A percentile compares a stretch with the other conserved stretches of the same genome.
Evolutionary conservation across 2,113 vertebrate genomes (phyloP).

Genomic region (Chaetura pelagica): DNA sequence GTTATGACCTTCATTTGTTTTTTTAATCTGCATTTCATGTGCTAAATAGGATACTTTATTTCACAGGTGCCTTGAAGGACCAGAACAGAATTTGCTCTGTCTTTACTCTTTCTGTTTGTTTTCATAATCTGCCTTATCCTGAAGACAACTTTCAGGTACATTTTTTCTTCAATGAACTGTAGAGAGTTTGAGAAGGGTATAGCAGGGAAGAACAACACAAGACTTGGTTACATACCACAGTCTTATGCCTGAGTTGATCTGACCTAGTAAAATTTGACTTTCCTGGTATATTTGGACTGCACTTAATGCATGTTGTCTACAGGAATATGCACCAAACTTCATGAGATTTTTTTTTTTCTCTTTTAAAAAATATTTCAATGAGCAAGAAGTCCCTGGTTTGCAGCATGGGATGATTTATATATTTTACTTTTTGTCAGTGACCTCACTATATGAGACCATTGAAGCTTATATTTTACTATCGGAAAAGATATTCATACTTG

Average conservation of each 20-base stretch:
- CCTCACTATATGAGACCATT: not conserved
- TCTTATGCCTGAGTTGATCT: not conserved
- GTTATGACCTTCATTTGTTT: not conserved
- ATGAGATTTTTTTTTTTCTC: not conserved
- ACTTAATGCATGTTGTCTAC: not conserved
- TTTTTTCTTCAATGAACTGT: not conserved
- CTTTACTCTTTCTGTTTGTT: not conserved
- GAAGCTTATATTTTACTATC: not conserved
- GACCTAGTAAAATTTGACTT: not conserved
- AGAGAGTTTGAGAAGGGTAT: not conserved
- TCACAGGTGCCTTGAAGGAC: not conserved
- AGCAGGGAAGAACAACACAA: not conserved
- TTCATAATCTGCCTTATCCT: not conserved
- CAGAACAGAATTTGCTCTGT: not conserved
- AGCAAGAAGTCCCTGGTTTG: not conserved
- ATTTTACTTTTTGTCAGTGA: not conserved
- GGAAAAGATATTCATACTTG: not conserved
- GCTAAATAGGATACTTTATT: not conserved
- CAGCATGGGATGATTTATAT: not conserved
- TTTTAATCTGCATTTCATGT: not conserved
- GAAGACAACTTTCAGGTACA: not conserved
- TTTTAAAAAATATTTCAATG: not conserved
- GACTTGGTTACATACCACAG: not conserved
- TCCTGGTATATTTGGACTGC: not conserved
- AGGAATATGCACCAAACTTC: not conserved